These are phyloP conservation scores for Corythaixoides concolor DNA, from an alignment of 2,113 vertebrate genomes.

Conservation along the genomic window DNA sequence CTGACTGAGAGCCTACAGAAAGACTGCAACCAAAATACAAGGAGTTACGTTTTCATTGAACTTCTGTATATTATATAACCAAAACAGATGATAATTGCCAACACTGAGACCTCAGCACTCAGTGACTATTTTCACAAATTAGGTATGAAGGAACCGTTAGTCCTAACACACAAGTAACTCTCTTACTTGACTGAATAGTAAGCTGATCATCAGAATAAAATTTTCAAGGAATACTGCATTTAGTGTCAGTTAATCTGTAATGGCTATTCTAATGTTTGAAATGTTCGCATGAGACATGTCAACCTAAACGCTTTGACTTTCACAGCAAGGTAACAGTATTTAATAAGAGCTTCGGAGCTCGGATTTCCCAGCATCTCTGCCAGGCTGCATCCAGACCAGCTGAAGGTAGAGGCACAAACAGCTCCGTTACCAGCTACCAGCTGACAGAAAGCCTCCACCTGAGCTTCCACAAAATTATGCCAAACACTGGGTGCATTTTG, in stretches of 20 bases:
- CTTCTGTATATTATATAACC: not conserved
- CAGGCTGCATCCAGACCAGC: not conserved
- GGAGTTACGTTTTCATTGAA: not conserved
- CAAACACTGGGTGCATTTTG: no score
- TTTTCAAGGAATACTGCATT: not conserved
- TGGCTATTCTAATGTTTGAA: not conserved
- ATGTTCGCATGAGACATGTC: accelerated
- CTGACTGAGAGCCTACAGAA: not conserved
- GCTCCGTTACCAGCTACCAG: not conserved
- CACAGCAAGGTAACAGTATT: not conserved
- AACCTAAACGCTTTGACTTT: not conserved
- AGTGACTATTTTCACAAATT: not conserved
- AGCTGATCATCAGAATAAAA: not conserved
- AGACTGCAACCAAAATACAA: not conserved
- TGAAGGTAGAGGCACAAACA: not conserved
- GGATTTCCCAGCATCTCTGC: not conserved
- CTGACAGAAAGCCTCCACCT: not conserved
- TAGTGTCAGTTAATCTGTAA: not conserved
- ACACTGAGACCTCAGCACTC: not conserved
- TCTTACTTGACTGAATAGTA: not conserved
- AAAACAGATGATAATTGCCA: not conserved
- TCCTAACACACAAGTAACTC: not conserved
- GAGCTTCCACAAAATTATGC: not conserved
- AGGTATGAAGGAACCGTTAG: not conserved
- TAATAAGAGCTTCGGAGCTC: not conserved